phyloP scores from a whole-genome alignment of 2,888 invertebrate genomes.

The Diaphora mendica region DNA sequence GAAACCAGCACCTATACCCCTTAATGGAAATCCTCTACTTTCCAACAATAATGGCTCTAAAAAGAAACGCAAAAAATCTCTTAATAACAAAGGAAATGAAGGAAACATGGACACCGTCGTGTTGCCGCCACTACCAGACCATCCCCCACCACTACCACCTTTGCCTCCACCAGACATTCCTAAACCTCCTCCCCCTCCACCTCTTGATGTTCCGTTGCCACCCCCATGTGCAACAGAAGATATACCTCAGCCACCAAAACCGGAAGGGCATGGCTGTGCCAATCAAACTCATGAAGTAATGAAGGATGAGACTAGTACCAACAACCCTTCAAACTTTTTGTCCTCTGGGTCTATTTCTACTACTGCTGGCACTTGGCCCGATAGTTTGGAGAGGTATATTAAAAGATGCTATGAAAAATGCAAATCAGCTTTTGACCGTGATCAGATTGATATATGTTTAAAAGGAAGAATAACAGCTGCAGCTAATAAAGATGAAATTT shows the following conservation, averaged over 20 bases:
- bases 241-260: constrained; percentile 74
- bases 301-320: constrained; percentile 61
- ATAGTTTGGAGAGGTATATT: constrained; percentile 94
- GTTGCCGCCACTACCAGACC: constrained; percentile 86
- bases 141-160: constrained; percentile 84
- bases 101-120: constrained; percentile 48
- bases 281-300: constrained; percentile 47
- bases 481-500: constrained; percentile 94
- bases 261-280: constrained; percentile 53
- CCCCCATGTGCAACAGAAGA: constrained; percentile 80
- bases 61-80: constrained; percentile 91
- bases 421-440: constrained; percentile 94
- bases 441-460: constrained; percentile 97
- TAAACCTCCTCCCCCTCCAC: constrained; percentile 63
- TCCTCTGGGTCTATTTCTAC: constrained; percentile 71
- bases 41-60: constrained; percentile 84
- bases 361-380: constrained; percentile 90
- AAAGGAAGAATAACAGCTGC: constrained; percentile 97
- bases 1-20: constrained; percentile 74
- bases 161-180: constrained; percentile 81
- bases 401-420: constrained; percentile 97
- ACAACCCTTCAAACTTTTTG: constrained; percentile 68
- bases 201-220: constrained; percentile 75
- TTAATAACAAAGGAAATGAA: constrained; percentile 86
- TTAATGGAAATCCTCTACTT: constrained; percentile 77